Conservation (phyloP, 2,113 vertebrate species). For the Chaenocephalus aceratus region DNA sequence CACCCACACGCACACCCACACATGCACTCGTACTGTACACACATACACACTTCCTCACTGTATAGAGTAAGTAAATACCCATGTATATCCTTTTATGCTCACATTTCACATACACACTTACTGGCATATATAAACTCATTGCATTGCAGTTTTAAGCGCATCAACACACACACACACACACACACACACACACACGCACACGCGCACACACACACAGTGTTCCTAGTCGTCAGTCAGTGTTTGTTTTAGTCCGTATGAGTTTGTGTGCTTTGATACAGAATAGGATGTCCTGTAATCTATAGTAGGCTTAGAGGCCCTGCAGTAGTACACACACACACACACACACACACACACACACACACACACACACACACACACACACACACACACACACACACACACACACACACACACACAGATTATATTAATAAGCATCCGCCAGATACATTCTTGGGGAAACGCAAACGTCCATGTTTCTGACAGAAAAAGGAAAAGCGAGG, state of each 20-base stretch:
- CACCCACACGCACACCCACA: background rate
- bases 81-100: slow-evolving; percentile 54
- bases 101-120: slow-evolving; percentile 21
- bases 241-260: slow-evolving; percentile 67
- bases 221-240: slow-evolving; percentile 53
- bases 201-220: slow-evolving; percentile 27
- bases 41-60: slow-evolving; percentile 33
- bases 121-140: background rate
- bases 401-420: background rate
- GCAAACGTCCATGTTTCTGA: background rate
- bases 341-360: slow-evolving; percentile 28
- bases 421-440: slow-evolving; percentile 1
- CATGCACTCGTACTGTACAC: background rate
- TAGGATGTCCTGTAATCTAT: slow-evolving; percentile 61
- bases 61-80: slow-evolving; percentile 72
- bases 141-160: background rate
- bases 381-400: slow-evolving; percentile 32
- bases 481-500: background rate
- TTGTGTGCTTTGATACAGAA: slow-evolving; percentile 67
- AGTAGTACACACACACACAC: slow-evolving; percentile 23
- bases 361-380: slow-evolving; percentile 25
- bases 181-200: slow-evolving; percentile 4
- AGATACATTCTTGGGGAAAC: background rate
- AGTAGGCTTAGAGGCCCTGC: slow-evolving; percentile 52
- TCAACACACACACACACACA: slow-evolving; percentile 2